A percentile compares a stretch with the other conserved stretches of the same genome.
These are phyloP conservation scores for Apistogramma diplotaenia DNA, from an alignment of 2,113 vertebrate genomes.

Conservation along the genomic window DNA sequence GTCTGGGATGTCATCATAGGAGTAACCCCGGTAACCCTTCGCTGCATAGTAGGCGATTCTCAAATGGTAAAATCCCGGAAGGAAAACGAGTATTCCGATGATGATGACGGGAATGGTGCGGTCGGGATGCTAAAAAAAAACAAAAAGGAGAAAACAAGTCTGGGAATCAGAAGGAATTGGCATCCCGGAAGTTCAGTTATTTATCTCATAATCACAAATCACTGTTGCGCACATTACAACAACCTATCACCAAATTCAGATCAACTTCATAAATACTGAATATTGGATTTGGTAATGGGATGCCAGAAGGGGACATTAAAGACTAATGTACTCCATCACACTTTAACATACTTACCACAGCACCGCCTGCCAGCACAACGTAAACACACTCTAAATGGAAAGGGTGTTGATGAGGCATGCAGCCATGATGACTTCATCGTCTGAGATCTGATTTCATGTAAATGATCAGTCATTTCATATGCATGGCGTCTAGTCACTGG, in stretches of 20 bases:
- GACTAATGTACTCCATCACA: constrained; percentile 2
- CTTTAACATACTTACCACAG: constrained; percentile 20
- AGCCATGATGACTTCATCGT: constrained; percentile 24
- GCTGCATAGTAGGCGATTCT: constrained; percentile 94
- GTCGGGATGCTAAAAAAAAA: constrained; percentile 82
- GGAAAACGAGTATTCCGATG: constrained; percentile 92
- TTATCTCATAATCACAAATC: background rate
- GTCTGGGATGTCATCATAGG: constrained; percentile 95
- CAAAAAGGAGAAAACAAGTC: background rate
- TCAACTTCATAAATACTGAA: background rate
- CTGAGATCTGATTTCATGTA: constrained; percentile 28
- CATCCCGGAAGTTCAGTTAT: background rate
- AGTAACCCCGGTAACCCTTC: constrained; percentile 93
- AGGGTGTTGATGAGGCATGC: background rate
- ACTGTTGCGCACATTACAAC: background rate
- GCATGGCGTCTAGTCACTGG: background rate
- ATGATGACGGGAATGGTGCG: constrained; percentile 90
- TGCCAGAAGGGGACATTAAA: background rate
- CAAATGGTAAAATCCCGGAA: constrained; percentile 95
- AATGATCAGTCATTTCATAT: constrained; percentile 5
- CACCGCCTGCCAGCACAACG: background rate
- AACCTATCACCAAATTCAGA: background rate
- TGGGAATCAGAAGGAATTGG: background rate
- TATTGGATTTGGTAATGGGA: background rate
- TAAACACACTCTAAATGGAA: background rate